Evolutionary conservation across 2,797 vertebrate species (phyloP).

Genomic region (Huso huso): DNA sequence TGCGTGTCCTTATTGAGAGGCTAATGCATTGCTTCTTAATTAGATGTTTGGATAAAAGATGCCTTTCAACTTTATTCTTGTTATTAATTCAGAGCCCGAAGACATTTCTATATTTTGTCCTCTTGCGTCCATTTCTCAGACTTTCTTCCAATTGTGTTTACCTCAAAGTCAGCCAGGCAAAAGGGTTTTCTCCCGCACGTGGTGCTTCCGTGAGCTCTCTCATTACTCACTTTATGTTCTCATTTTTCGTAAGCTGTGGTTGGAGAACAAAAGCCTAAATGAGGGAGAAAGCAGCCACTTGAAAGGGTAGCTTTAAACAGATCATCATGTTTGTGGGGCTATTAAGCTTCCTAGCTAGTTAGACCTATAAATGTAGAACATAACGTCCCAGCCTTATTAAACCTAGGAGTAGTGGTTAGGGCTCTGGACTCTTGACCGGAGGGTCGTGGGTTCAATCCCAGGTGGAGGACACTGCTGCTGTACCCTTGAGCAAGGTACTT

Average conservation of each 20-base stretch:
- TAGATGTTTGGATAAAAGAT: constrained; percentile 20
- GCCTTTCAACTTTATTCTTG: constrained; percentile 46
- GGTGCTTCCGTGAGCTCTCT: constrained; percentile 31
- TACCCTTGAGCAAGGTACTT: too few relatives aligned
- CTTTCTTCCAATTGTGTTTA: constrained; percentile 21
- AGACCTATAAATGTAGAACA: constrained; percentile 35
- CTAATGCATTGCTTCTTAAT: constrained; percentile 22
- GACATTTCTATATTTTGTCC: constrained; percentile 18
- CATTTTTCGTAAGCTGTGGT: constrained; percentile 32
- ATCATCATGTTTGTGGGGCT: constrained; percentile 37
- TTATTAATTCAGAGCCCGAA: constrained; percentile 34
- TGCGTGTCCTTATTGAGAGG: constrained; percentile 11
- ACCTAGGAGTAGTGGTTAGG: background rate
- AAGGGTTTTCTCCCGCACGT: background rate
- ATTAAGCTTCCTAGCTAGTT: constrained; percentile 37
- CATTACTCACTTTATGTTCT: constrained; percentile 36
- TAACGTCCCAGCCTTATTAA: constrained; percentile 34
- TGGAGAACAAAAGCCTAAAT: constrained; percentile 37
- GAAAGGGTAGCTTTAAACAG: constrained; percentile 41
- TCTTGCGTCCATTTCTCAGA: background rate
- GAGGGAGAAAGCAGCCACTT: constrained; percentile 35
- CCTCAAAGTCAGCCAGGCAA: constrained; percentile 11
- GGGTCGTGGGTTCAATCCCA: too few relatives aligned
- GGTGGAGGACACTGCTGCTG: too few relatives aligned
- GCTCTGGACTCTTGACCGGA: too few relatives aligned